These are phyloP conservation scores for Junonia oenone DNA, from an alignment of 2,888 invertebrate species.

Conservation along the genomic window DNA sequence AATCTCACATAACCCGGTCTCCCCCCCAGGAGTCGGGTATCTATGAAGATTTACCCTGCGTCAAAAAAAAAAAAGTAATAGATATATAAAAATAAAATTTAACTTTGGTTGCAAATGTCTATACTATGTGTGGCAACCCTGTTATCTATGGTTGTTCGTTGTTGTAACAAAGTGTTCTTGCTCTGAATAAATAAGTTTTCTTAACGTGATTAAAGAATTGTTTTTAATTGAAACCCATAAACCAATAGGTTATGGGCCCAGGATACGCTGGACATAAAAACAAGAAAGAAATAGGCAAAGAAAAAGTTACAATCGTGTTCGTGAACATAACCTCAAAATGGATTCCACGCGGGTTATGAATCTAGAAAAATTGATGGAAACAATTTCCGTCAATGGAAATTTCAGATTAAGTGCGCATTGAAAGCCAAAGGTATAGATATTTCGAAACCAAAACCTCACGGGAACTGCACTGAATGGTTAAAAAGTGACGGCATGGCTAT, in stretches of 20 bases:
- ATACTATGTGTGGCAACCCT: too few relatives aligned
- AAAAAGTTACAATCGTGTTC: neutral
- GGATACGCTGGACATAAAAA: neutral
- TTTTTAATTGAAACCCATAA: neutral
- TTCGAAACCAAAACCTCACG: neutral
- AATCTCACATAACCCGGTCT: too few relatives aligned
- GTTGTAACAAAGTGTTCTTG: neutral
- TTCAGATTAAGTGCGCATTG: constrained; percentile 32
- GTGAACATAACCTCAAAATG: constrained; percentile 6
- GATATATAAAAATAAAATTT: too few relatives aligned
- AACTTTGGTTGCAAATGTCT: too few relatives aligned
- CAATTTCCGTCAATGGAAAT: constrained; percentile 33
- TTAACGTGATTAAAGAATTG: neutral
- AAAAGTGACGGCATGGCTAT: constrained; percentile 29
- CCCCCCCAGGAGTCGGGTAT: too few relatives aligned
- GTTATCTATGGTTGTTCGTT: too few relatives aligned
- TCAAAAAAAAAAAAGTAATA: too few relatives aligned
- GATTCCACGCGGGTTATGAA: constrained; percentile 11
- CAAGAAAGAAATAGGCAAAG: neutral
- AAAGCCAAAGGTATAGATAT: constrained; percentile 30
- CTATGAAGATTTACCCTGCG: too few relatives aligned
- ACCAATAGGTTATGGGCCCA: neutral
- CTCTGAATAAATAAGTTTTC: neutral
- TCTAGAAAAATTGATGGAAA: constrained; percentile 18
- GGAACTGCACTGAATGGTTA: constrained; percentile 9